Evolutionary conservation across 1,140 invertebrate genomes (phyloP).

Genomic region (Macrotrachela quadricornifera): DNA sequence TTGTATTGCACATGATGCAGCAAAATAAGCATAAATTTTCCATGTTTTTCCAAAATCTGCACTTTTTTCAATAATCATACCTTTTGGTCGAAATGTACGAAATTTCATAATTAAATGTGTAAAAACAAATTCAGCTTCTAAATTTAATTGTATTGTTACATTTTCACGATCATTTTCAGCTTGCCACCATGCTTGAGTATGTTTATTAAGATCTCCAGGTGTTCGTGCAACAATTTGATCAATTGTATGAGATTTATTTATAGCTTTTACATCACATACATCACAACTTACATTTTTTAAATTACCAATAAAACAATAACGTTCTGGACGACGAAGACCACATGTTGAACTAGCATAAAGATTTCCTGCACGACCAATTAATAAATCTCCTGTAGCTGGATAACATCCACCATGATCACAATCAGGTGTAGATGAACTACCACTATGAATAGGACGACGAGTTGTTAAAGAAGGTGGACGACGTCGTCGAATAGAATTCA

Average conservation of each 20-base stretch:
- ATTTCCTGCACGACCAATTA: slow-evolving; percentile 71
- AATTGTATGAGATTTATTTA: slow-evolving; percentile 51
- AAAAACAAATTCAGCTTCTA: slow-evolving; percentile 89
- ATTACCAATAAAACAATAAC: slow-evolving; percentile 90
- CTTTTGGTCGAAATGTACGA: slow-evolving; percentile 80
- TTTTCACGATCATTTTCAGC: slow-evolving; percentile 75
- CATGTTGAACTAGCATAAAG: slow-evolving; percentile 78
- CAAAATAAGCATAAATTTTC: slow-evolving; percentile 85
- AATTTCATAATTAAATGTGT: slow-evolving; percentile 90
- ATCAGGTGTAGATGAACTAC: neutral
- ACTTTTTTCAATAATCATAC: slow-evolving; percentile 79
- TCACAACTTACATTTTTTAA: slow-evolving; percentile 85
- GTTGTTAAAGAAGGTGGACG: too few species aligned
- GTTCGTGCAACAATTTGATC: slow-evolving; percentile 65
- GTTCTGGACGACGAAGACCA: slow-evolving; percentile 45
- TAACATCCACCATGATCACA: slow-evolving; percentile 88
- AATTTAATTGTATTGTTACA: slow-evolving; percentile 62
- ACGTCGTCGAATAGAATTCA: too few species aligned
- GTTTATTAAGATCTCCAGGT: neutral
- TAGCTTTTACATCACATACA: slow-evolving; percentile 58
- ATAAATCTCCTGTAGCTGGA: slow-evolving; percentile 83
- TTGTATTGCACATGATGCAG: slow-evolving; percentile 58
- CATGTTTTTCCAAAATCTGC: slow-evolving; percentile 75
- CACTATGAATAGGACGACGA: too few species aligned
- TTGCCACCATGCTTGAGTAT: slow-evolving; percentile 56